Evolutionary conservation across 2,797 vertebrate genomes (phyloP).

Genomic region (Sphenopsis melanotis): DNA sequence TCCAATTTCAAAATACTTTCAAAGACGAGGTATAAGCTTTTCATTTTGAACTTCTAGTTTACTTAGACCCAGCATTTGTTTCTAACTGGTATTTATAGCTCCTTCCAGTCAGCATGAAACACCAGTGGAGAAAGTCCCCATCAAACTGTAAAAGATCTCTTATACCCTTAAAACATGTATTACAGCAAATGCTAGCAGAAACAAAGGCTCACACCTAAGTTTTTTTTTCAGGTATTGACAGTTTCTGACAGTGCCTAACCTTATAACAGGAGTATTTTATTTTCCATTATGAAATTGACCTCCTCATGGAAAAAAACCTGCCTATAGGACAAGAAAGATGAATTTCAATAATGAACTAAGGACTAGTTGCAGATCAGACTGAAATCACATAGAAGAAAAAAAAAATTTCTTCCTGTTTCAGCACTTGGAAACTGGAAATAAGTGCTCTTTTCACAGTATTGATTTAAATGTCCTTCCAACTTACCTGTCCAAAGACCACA

Average conservation of each 20-base stretch:
- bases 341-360: neutral
- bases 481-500: neutral
- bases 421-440: neutral
- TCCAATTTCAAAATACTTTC: neutral
- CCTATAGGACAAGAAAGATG: neutral
- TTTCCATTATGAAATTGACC: neutral
- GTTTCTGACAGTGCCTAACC: neutral
- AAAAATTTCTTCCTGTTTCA: neutral
- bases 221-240: neutral
- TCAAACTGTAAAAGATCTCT: neutral
- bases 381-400: neutral
- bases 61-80: neutral
- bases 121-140: neutral
- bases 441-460: neutral
- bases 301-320: neutral
- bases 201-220: rapidly evolving
- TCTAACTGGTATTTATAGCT: neutral
- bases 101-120: neutral
- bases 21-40: neutral
- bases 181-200: neutral
- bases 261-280: neutral
- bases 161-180: neutral
- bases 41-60: neutral
- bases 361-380: neutral
- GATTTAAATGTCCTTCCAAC: neutral